phyloP scores from a whole-genome alignment of 1,140 invertebrate genomes.

The Drosophila elegans region DNA sequence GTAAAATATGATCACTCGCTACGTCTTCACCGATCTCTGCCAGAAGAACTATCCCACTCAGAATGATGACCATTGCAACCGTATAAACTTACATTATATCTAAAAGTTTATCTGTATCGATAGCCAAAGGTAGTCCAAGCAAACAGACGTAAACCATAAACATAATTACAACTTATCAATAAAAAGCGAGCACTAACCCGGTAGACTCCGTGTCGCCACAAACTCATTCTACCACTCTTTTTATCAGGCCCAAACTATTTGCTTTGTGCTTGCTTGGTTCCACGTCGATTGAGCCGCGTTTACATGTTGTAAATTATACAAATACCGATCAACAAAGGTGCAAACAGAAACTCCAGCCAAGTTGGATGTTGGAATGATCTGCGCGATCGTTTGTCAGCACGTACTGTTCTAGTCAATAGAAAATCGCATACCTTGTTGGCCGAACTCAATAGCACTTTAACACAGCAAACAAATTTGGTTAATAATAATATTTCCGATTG shows the following conservation, averaged over 20 bases:
- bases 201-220: conserved; percentile 69
- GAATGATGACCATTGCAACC: conserved; percentile 8
- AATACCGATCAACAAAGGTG: conserved; percentile 56
- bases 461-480: background rate
- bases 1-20: background rate
- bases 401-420: background rate
- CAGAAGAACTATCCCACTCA: background rate
- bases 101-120: conserved; percentile 45
- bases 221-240: conserved; percentile 25
- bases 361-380: background rate
- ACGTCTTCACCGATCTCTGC: background rate
- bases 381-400: too few relatives aligned
- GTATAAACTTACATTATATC: conserved; percentile 15
- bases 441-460: too few relatives aligned
- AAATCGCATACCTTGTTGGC: too few relatives aligned
- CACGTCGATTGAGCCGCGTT: conserved; percentile 38
- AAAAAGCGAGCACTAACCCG: conserved; percentile 49
- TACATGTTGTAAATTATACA: conserved; percentile 72
- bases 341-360: conserved; percentile 9
- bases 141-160: conserved; percentile 65
- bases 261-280: conserved; percentile 20
- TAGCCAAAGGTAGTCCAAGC: conserved; percentile 59
- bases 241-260: conserved; percentile 39
- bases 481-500: background rate
- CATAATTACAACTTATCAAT: conserved; percentile 79